Evolutionary conservation across 2,888 invertebrate species (phyloP).

Genomic region (Microplitis deprimator): DNA sequence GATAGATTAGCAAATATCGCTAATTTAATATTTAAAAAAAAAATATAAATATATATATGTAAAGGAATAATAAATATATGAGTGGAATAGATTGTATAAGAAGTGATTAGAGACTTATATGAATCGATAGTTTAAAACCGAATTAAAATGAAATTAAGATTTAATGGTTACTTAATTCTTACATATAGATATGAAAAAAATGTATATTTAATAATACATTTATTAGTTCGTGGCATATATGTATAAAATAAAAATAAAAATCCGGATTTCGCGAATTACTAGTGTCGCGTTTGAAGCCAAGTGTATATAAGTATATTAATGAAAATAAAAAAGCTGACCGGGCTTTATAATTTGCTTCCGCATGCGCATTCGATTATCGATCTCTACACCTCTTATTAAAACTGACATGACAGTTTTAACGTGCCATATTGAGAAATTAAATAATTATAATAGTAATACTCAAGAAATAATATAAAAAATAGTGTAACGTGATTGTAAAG

Average conservation of each 20-base stretch:
- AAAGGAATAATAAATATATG: not conserved
- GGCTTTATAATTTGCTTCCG: conserved; percentile 34
- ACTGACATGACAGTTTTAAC: conserved; percentile 22
- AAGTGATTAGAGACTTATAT: not conserved
- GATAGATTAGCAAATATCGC: not conserved
- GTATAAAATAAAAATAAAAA: not conserved
- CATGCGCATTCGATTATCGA: conserved; percentile 42
- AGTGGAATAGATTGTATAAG: not conserved
- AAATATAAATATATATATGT: not conserved
- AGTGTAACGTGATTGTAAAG: not conserved
- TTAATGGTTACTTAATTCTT: not conserved
- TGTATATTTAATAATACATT: not conserved
- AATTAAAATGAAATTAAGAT: conserved; percentile 1
- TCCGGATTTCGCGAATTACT: not conserved
- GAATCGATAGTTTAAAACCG: not conserved
- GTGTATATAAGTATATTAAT: conserved; percentile 18
- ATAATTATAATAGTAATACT: not conserved
- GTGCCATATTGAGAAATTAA: conserved; percentile 37
- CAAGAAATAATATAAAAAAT: conserved; percentile 8
- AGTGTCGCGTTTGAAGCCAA: conserved; percentile 11
- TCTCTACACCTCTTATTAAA: conserved; percentile 40
- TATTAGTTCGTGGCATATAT: not conserved
- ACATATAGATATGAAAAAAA: not conserved
- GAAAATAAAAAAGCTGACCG: conserved; percentile 34
- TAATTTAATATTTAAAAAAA: not conserved